These are phyloP conservation scores for Erythrocercus mccallii DNA, from an alignment of 2,113 vertebrate species.

Conservation along the genomic window DNA sequence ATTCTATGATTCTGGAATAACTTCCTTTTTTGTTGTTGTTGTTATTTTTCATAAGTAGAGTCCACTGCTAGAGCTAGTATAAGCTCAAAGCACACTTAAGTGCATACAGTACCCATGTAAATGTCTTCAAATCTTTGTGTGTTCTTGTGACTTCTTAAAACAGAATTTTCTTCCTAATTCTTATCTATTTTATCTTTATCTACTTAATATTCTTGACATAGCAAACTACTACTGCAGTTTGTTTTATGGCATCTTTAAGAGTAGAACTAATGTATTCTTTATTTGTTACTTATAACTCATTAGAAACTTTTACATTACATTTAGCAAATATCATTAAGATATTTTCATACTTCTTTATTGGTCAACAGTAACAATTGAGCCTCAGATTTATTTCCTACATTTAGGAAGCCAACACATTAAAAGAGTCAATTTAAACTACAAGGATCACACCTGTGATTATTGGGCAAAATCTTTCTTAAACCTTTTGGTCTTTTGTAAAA, in stretches of 20 bases:
- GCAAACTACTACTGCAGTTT: not conserved
- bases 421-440: not conserved
- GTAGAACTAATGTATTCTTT: not conserved
- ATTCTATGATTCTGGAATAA: not conserved
- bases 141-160: not conserved
- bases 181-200: not conserved
- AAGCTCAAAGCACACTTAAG: not conserved
- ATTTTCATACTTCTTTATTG: not conserved
- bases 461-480: not conserved
- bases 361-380: not conserved
- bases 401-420: not conserved
- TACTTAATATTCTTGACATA: not conserved
- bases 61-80: not conserved
- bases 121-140: not conserved
- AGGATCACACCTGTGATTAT: not conserved
- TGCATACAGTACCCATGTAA: not conserved
- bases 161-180: not conserved
- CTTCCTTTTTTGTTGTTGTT: not conserved
- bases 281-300: not conserved
- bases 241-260: not conserved
- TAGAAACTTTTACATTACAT: not conserved
- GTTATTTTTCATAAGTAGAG: not conserved
- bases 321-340: not conserved
- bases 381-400: not conserved
- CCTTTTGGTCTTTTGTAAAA: not conserved